phyloP scores from a whole-genome alignment of 2,888 invertebrate species.

The Ommatoiulus sabulosus region DNA sequence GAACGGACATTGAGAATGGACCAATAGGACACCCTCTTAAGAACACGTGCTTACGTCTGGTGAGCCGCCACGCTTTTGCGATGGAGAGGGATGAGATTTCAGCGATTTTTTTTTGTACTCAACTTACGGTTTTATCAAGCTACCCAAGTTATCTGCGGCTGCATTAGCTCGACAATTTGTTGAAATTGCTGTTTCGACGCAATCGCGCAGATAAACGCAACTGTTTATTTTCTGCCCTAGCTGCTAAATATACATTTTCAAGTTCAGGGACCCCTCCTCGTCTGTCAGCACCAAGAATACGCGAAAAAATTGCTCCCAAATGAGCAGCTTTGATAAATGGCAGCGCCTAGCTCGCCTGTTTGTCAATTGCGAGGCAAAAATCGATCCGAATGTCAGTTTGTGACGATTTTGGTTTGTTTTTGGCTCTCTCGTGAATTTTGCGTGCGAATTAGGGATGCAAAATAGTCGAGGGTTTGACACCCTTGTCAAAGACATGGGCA shows the following conservation, averaged over 20 bases:
- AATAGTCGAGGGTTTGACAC: not conserved
- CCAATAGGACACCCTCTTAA: too few species aligned
- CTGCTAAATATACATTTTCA: constrained; percentile 2
- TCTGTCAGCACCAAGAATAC: not conserved
- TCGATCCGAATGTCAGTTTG: not conserved
- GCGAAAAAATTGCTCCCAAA: not conserved
- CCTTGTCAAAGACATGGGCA: not conserved
- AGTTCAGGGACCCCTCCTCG: not conserved
- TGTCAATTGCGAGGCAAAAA: not conserved
- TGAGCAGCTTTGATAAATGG: not conserved
- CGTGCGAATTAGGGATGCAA: not conserved
- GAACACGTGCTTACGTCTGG: too few species aligned
- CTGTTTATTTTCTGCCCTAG: constrained; percentile 19
- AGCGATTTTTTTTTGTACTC: not conserved
- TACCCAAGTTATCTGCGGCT: not conserved
- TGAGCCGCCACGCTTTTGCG: too few species aligned
- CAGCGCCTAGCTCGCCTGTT: not conserved
- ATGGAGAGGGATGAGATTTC: too few species aligned
- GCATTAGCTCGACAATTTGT: not conserved
- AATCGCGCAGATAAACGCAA: not conserved
- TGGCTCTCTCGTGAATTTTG: not conserved
- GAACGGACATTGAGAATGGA: too few species aligned
- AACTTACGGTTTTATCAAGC: not conserved
- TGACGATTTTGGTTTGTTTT: not conserved
- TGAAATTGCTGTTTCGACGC: not conserved